Evolutionary conservation across 37 sponge, comb jelly and placozoan species (phyloP).

Genomic region (Ianthella basta): DNA sequence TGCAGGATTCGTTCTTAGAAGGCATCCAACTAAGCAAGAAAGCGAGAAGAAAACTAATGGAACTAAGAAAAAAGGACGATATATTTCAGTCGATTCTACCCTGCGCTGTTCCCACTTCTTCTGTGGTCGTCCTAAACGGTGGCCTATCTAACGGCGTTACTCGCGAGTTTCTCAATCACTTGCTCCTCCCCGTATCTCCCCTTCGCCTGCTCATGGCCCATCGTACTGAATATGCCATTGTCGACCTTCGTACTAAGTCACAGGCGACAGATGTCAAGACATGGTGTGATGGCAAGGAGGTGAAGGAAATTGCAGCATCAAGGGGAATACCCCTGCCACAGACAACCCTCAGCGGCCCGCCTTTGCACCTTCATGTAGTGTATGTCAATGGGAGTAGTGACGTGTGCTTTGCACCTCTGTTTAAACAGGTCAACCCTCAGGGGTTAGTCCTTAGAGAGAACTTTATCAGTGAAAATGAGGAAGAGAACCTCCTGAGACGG

Average conservation of each 20-base stretch:
- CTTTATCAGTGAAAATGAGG: conserved; percentile 53
- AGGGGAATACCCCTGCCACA: neutral
- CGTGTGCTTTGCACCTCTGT: neutral
- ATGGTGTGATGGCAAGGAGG: neutral
- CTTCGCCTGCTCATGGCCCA: neutral
- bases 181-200: neutral
- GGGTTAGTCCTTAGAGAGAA: conserved; percentile 58
- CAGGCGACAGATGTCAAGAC: neutral
- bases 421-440: conserved; percentile 29
- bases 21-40: neutral
- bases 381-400: conserved; percentile 8
- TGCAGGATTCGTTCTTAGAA: too few relatives aligned
- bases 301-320: neutral
- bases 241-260: neutral
- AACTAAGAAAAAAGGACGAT: neutral
- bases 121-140: neutral
- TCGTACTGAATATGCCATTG: neutral
- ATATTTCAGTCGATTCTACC: neutral
- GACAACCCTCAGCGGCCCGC: conserved; percentile 37
- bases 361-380: conserved; percentile 48
- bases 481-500: conserved; percentile 43
- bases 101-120: neutral
- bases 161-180: neutral
- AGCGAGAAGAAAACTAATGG: neutral
- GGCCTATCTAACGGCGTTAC: neutral